Conservation (phyloP, 2,797 vertebrate species). For the Acridotheres tristis region DNA sequence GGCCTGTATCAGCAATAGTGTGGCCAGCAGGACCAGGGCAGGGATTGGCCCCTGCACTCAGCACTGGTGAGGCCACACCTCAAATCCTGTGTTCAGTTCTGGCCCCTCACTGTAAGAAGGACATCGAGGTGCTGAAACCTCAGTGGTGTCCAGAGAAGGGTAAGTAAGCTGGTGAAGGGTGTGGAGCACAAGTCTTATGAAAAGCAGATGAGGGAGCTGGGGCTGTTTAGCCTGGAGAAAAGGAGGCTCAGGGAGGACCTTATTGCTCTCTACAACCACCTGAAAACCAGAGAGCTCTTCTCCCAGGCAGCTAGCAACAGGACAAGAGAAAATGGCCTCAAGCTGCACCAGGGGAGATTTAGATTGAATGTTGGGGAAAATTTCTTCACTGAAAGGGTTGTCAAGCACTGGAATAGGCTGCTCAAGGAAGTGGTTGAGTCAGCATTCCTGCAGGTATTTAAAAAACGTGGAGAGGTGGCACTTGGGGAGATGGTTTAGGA, state of each 20-base stretch:
- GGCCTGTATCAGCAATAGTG: not conserved
- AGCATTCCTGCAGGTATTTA: not conserved
- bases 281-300: not conserved
- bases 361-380: not conserved
- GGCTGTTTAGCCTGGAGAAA: not conserved
- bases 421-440: not conserved
- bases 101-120: not conserved
- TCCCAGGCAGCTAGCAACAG: not conserved
- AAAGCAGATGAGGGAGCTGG: not conserved
- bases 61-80: fast-evolving
- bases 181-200: not conserved
- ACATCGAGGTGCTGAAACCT: not conserved
- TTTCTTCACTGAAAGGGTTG: not conserved
- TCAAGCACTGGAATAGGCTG: not conserved
- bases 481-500: not conserved
- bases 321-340: not conserved
- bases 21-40: not conserved
- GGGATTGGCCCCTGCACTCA: fast-evolving
- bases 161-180: not conserved
- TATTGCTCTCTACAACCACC: not conserved
- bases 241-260: not conserved
- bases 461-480: not conserved
- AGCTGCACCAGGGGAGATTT: not conserved
- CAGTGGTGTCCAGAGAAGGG: not conserved
- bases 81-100: not conserved